A percentile compares a stretch with the other conserved stretches of the same genome.
Evolutionary conservation across 1,140 invertebrate species (phyloP).

Genomic region (Micrasema longulum): DNA sequence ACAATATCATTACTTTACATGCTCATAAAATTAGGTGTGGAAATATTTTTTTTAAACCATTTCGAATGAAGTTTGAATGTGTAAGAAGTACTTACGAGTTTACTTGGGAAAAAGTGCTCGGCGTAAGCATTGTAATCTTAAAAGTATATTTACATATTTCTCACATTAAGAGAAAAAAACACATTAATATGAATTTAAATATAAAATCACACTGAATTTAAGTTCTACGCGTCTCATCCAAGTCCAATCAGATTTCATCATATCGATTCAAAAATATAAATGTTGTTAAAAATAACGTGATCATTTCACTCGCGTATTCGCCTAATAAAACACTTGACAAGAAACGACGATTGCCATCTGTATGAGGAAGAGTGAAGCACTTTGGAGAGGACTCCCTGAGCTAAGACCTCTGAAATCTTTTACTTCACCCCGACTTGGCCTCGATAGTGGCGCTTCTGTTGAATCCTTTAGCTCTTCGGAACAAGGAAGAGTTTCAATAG

Average conservation of each 20-base stretch:
- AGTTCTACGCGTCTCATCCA: slow-evolving; percentile 8
- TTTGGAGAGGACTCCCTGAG: slow-evolving; percentile 8
- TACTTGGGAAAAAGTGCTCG: too few species aligned
- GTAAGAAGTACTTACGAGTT: too few species aligned
- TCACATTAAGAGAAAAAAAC: slow-evolving; percentile 17
- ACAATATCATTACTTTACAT: too few species aligned
- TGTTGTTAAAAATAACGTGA: background rate
- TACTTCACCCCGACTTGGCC: slow-evolving; percentile 53
- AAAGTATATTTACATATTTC: slow-evolving; percentile 14
- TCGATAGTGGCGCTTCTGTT: slow-evolving; percentile 63
- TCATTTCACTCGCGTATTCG: background rate
- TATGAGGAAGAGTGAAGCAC: background rate
- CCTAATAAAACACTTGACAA: background rate
- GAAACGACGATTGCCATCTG: slow-evolving; percentile 5
- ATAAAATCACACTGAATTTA: slow-evolving; percentile 38
- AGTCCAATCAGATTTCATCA: background rate
- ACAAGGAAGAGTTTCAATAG: slow-evolving; percentile 70
- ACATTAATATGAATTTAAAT: slow-evolving; percentile 25
- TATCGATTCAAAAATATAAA: background rate
- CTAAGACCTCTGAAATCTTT: slow-evolving; percentile 47
- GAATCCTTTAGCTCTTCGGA: slow-evolving; percentile 67
- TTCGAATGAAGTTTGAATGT: too few species aligned
- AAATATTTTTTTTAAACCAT: too few species aligned
- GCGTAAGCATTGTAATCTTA: background rate
- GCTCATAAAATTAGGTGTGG: too few species aligned